phyloP scores from a whole-genome alignment of 2,888 invertebrate genomes.

The Thymelicus lineola region DNA sequence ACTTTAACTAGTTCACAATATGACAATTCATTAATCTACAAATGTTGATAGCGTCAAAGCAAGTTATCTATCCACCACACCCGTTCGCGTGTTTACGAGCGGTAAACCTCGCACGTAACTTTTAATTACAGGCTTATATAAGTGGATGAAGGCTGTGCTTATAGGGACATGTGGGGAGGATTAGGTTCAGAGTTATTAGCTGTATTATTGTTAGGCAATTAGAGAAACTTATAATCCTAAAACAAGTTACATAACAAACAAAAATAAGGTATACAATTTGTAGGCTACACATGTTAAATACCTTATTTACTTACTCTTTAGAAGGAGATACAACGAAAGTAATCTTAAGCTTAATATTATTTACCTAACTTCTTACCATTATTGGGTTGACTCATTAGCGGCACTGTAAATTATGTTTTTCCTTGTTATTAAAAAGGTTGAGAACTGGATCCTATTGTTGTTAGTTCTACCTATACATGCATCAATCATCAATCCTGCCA shows the following conservation, averaged over 20 bases:
- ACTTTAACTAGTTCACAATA: neutral
- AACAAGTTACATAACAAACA: neutral
- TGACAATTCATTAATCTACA: constrained; percentile 8
- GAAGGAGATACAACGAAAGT: too few species aligned
- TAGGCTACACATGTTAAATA: too few species aligned
- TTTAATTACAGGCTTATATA: constrained; percentile 35
- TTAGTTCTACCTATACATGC: too few species aligned
- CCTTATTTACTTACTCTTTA: too few species aligned
- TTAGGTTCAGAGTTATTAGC: constrained; percentile 8
- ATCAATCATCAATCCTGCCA: too few species aligned
- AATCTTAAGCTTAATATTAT: too few species aligned
- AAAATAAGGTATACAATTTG: too few species aligned
- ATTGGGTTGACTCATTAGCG: too few species aligned
- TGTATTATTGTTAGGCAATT: constrained; percentile 23
- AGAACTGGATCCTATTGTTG: too few species aligned
- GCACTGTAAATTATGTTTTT: too few species aligned
- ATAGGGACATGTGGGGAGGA: constrained; percentile 13
- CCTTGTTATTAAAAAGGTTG: too few species aligned
- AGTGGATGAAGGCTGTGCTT: constrained; percentile 16
- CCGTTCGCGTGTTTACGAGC: constrained; percentile 19
- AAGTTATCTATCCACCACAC: neutral
- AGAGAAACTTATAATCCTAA: constrained; percentile 7
- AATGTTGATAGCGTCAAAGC: neutral
- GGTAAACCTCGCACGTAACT: constrained; percentile 24
- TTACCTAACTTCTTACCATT: too few species aligned